Evolutionary conservation across 2,888 invertebrate species (phyloP).

Genomic region (Celastrina argiolus): DNA sequence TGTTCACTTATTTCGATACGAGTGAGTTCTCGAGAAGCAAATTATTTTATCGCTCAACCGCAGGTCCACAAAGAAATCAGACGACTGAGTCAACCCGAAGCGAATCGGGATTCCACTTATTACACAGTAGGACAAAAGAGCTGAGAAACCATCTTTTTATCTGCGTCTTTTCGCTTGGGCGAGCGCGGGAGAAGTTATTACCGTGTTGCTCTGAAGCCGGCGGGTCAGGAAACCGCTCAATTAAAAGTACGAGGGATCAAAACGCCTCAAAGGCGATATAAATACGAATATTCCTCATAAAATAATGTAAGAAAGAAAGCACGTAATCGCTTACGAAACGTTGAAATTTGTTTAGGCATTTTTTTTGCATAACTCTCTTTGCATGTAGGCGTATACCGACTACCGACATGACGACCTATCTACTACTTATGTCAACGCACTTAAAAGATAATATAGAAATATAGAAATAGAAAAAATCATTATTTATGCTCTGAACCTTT

Average conservation of each 20-base stretch:
- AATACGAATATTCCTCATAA: background rate
- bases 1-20: slow-evolving; percentile 3
- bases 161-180: slow-evolving; percentile 61
- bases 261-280: background rate
- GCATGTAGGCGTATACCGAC: no score
- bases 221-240: slow-evolving; percentile 44
- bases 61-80: slow-evolving; percentile 29
- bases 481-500: no score
- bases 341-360: background rate
- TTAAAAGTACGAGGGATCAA: background rate
- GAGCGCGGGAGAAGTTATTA: slow-evolving; percentile 60
- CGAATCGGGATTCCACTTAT: slow-evolving; percentile 40
- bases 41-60: slow-evolving; percentile 16
- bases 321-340: background rate
- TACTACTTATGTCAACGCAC: no score
- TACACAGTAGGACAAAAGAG: slow-evolving; percentile 55
- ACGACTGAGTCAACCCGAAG: slow-evolving; percentile 50
- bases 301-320: background rate
- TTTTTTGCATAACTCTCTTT: no score
- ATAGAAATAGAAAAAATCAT: no score
- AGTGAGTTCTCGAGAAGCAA: background rate
- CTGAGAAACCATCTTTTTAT: slow-evolving; percentile 60
- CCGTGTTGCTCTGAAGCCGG: slow-evolving; percentile 50
- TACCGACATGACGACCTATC: no score
- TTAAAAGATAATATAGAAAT: no score